Base-by-base conservation (phyloP, 2,113 vertebrate species). In the Nansenia antarctica region DNA sequence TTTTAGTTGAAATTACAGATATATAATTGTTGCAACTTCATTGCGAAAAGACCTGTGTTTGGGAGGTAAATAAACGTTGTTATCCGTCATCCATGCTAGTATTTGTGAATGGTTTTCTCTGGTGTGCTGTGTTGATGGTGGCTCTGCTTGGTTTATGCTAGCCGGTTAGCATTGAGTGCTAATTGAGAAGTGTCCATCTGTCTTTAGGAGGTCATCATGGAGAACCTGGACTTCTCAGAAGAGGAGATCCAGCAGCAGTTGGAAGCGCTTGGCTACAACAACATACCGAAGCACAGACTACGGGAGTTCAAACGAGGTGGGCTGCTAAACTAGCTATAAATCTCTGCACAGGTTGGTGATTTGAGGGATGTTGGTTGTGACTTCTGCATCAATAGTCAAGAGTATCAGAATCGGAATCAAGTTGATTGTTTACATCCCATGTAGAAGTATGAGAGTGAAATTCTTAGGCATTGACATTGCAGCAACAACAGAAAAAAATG, bases 221-320 rank as follows among this genome's bases (percentile, higher is more conserved):
- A 91, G 45, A 75, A 35, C 15, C 60, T 93, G 31, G 84, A 89
- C 59, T 94, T 92, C 72, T 86, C 91, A 31, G 91, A 91, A 35
- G 88, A 90, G 12, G 91, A 94, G 65, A 90, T 93, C 34, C 69
- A 82, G 14, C 72, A 90, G 9, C 92, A 92, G 24, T 74, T 93
- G 72, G 68, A 52, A 7, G 11, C 82, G 1, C 78, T 93, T 18
- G 92, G 92, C 35, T 92, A 90, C 82, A 77, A n/a, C 11, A 89
- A 92, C 67, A 83, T 93, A 22, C 75, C 92, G 0, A 77, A 71
- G 67, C 80, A 92, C 70, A 79, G 88, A 57, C 85, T 93, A 42
- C 76, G 2, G 1, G 85, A 91, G 70, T 91, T 93, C 63, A 93
- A 92, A 62, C 77, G 53, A 89, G 92, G 92, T 92, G 24, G n/a